Conservation (phyloP, 2,797 vertebrate species). For the Pogoniulus pusillus region DNA sequence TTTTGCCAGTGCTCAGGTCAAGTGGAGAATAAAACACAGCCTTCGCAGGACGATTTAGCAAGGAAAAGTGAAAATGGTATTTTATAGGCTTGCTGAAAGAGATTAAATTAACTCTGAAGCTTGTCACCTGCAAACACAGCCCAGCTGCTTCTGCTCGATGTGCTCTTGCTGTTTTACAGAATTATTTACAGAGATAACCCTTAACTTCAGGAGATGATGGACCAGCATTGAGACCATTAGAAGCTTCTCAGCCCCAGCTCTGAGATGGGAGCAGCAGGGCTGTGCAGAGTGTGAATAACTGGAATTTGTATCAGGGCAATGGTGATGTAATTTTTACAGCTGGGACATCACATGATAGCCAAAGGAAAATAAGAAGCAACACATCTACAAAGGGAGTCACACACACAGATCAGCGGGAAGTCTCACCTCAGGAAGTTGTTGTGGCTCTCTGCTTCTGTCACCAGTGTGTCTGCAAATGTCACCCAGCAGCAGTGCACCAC, state of each 20-base stretch:
- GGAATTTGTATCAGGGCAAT: constrained; percentile 36
- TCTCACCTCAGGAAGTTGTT: constrained; percentile 55
- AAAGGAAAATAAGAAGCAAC: constrained; percentile 29
- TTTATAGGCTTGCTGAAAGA: not conserved
- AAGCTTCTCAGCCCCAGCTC: not conserved
- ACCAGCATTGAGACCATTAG: not conserved
- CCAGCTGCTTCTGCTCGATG: not conserved
- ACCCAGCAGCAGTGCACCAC: constrained; percentile 27
- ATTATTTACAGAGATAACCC: not conserved
- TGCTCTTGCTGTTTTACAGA: not conserved
- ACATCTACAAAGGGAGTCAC: not conserved
- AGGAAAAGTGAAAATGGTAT: not conserved
- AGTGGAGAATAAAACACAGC: not conserved
- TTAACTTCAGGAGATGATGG: not conserved
- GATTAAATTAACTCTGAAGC: not conserved
- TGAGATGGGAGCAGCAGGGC: not conserved
- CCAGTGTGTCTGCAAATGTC: constrained; percentile 54
- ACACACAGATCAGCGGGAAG: constrained; percentile 33
- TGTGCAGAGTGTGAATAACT: constrained; percentile 18
- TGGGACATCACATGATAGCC: constrained; percentile 37
- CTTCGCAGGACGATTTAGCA: not conserved
- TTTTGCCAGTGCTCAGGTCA: not conserved
- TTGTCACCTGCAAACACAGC: not conserved
- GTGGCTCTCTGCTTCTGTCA: constrained; percentile 63
- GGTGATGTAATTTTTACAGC: constrained; percentile 63